These are phyloP conservation scores for Leptodirus hochenwartii DNA, from an alignment of 2,888 invertebrate genomes.

Conservation along the genomic window DNA sequence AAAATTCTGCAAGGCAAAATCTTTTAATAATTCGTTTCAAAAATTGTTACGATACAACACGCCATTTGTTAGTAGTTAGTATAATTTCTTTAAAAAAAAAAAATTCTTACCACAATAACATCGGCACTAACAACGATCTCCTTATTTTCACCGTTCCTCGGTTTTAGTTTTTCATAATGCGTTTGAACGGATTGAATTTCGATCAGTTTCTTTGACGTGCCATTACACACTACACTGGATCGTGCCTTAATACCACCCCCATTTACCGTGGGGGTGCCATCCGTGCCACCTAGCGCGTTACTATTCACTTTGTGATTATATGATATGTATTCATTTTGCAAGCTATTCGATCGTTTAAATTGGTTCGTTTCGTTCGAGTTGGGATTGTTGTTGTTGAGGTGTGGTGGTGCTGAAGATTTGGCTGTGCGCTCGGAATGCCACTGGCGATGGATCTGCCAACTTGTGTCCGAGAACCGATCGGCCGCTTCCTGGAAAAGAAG, in stretches of 20 bases:
- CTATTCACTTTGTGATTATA: not conserved
- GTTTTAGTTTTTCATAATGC: too few relatives aligned
- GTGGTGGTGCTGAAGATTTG: not conserved
- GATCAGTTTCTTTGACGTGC: constrained; percentile 19
- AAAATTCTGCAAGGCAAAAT: too few relatives aligned
- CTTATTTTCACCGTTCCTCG: too few relatives aligned
- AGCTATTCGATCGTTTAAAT: constrained; percentile 7
- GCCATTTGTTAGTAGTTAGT: too few relatives aligned
- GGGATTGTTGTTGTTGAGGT: not conserved
- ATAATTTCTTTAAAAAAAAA: too few relatives aligned
- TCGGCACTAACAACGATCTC: too few relatives aligned
- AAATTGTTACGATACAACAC: too few relatives aligned
- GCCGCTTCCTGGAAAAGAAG: constrained; percentile 35
- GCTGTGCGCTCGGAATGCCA: constrained; percentile 25
- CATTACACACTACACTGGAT: constrained; percentile 12
- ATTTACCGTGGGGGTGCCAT: constrained; percentile 4
- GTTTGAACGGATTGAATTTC: constrained; percentile 24
- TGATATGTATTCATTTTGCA: not conserved
- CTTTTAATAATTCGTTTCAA: too few relatives aligned
- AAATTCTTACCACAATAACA: constrained; percentile 23
- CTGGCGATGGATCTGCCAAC: constrained; percentile 53
- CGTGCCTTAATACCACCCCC: constrained; percentile 8
- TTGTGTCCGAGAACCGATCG: constrained; percentile 53
- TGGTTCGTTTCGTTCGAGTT: constrained; percentile 5
- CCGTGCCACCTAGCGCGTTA: not conserved